Base-by-base conservation (phyloP, 2,888 invertebrate genomes). In the Andrena camellia region DNA sequence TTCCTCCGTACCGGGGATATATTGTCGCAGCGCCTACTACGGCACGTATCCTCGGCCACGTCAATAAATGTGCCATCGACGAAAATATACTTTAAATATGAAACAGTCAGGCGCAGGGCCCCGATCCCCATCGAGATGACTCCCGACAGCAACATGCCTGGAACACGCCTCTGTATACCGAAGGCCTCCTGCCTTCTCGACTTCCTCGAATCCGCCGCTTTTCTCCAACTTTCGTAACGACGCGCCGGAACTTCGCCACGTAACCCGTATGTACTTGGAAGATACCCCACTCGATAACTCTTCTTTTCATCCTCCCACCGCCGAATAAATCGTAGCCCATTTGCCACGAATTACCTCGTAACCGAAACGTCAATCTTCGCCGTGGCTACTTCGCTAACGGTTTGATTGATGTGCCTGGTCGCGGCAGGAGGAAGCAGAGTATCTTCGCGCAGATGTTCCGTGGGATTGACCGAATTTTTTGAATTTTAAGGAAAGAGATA, bases 31-130 rank as follows among this genome's bases (percentile, higher is more conserved):
- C 77, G 71, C 70, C 68, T 67, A 64, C 72, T 33, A 66, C 79
- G 57, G 60, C 57, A 77, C 77, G 82, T 85, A 74, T 72, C 84
- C 81, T 72, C 80, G 78, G 70, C 77, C 84, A 81, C 83, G 92
- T 86, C 93, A 91, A 92, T 93, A 92, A 87, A 88, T 92, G 78
- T 71, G 60, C 92, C 83, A 88, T 85, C 88, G 81, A 81, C 88
- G 90, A 90, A 93, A 93, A 92, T 93, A 91, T 91, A 92, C 91
- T 93, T 93, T 93, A 93, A 94, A 93, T 93, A 93, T 93, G 92
- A 93, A 94, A 93, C 92, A 93, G 93, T 93, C 93, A 92, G 92
- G 91, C 88, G 90, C 93, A 93, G 89, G 88, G 87, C 85, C 82
- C 84, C 88, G 90, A 91, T 91, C 90, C 91, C 90, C 90, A 88